Base-by-base conservation (phyloP, 2,888 invertebrate genomes). In the Ganaspis brasiliensis region DNA sequence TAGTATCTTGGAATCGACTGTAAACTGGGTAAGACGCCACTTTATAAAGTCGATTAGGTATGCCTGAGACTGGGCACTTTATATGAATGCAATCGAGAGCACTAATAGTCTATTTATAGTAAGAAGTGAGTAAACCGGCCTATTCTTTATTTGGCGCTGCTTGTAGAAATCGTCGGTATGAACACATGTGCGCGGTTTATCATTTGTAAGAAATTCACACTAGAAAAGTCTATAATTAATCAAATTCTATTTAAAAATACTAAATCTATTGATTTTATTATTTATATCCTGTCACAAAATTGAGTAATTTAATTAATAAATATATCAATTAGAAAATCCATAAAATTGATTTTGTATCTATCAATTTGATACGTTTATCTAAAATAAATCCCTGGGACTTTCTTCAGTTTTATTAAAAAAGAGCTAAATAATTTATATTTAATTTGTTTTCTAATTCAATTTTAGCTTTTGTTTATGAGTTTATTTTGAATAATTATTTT, bases 51-150 rank as follows among this genome's bases (percentile, higher is more conserved):
- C 63, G 63, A 67, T 67, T 67, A 67, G 63, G 63, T 67, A 67
- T 45, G 63, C 63, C 37, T 37, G 24, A n/a, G 63, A 40, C 40
- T 67, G 24, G 21, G 45, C n/a, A 67, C 24, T 67, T 67, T 67
- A 31, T 31, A 67, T 67, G 63, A 67, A 45, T 67, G 63, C 40
- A 14, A 67, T 67, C 63, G 63, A 45, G 63, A 45, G 63, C 40
- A 67, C 45, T 67, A 67, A 67, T 67, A 40, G 63, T 67, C 63
- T 67, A 67, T 67, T 67, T 67, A 67, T 67, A 67, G 63, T 67
- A 67, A 45, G 63, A 67, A 40, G 40, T 67, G 63, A 67, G 63
- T 45, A 67, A 67, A 67, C 63, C 45, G 63, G 40, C 21, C 40
- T 67, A 40, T 45, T 67, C 63, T 45, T 19, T 67, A 67, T 67